Conservation (phyloP, 2,113 vertebrate species). For the Gymnobelideus leadbeateri region DNA sequence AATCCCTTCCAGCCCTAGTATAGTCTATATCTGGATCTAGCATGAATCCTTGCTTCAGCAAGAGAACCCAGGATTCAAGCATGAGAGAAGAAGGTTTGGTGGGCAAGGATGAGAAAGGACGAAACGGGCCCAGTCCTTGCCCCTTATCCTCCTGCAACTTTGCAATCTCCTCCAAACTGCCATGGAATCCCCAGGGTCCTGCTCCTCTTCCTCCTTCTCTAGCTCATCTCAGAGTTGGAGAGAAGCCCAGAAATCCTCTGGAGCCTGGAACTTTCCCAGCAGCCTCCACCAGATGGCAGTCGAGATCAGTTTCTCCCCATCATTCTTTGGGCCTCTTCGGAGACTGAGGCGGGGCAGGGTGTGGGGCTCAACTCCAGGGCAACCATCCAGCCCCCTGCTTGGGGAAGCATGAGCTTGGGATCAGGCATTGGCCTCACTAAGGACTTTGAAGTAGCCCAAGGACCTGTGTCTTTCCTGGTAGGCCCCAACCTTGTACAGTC, state of each 20-base stretch:
- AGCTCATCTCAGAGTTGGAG: neutral
- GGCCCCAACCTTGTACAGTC: neutral
- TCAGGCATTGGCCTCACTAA: neutral
- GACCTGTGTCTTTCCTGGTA: neutral
- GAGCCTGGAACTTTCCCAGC: neutral
- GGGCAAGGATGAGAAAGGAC: neutral
- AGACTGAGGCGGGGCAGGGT: neutral
- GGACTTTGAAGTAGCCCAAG: neutral
- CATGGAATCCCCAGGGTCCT: neutral
- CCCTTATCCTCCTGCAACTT: neutral
- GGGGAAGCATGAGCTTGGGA: neutral
- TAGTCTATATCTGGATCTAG: neutral
- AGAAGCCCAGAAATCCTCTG: neutral
- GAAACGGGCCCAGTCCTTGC: neutral
- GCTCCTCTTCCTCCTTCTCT: neutral
- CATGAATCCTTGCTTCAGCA: neutral
- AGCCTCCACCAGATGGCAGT: neutral
- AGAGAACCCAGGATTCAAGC: neutral
- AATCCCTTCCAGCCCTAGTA: neutral
- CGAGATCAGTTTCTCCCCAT: neutral
- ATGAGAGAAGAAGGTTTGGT: neutral
- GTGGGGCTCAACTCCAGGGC: neutral
- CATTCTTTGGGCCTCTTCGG: neutral
- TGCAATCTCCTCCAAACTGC: neutral
- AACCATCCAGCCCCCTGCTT: neutral